Evolutionary conservation across 2,113 vertebrate species (phyloP).

Genomic region (Lepus europaeus): DNA sequence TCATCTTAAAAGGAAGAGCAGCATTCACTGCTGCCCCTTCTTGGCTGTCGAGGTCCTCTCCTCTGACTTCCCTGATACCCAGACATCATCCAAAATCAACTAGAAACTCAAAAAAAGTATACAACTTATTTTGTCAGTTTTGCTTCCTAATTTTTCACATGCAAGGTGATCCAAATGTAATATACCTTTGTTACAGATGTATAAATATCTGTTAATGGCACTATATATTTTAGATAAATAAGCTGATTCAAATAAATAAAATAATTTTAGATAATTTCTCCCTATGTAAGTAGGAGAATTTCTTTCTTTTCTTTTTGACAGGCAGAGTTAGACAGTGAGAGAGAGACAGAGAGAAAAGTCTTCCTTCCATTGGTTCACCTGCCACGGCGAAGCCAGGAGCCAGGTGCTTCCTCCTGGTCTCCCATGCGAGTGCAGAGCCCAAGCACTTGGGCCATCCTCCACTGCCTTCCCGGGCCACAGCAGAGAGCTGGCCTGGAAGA

Average conservation of each 20-base stretch:
- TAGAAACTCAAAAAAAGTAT: background rate
- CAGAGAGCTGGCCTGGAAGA: no score
- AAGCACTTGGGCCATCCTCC: no score
- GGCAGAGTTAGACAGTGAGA: no score
- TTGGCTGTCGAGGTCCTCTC: background rate
- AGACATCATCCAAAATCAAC: background rate
- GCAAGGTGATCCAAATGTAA: background rate
- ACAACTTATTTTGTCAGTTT: background rate
- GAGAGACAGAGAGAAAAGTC: no score
- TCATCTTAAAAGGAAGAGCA: slow-evolving; percentile 2
- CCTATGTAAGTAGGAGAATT: background rate
- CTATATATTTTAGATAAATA: slow-evolving; percentile 9
- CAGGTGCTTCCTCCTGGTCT: no score
- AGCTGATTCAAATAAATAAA: slow-evolving; percentile 15
- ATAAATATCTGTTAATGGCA: slow-evolving; percentile 20
- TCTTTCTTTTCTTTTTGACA: no score
- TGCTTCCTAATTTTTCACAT: slow-evolving; percentile 1
- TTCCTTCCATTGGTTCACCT: no score
- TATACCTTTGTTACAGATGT: background rate
- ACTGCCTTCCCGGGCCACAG: no score
- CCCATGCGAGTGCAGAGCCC: no score
- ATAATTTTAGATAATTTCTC: slow-evolving; percentile 3
- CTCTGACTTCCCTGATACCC: background rate
- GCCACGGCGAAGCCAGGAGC: no score
- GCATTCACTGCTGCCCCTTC: background rate